A percentile compares a stretch with the other conserved stretches of the same genome.
Evolutionary conservation across 1,140 invertebrate species (phyloP).

Genomic region (Mizuhopecten yessoensis): DNA sequence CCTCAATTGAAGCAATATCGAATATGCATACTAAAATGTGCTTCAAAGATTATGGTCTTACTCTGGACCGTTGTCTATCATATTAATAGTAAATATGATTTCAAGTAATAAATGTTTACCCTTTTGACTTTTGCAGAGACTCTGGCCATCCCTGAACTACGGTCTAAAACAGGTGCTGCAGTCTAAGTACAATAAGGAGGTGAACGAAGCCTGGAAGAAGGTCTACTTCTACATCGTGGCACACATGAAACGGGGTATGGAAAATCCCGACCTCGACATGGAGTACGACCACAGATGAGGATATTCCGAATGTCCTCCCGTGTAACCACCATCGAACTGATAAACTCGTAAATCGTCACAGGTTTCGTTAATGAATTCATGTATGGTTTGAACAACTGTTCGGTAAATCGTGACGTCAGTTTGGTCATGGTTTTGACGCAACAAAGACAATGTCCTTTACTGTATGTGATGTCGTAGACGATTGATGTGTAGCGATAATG

Average conservation of each 20-base stretch:
- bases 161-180: constrained; percentile 73
- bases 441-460: background rate
- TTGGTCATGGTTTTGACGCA: background rate
- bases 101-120: too few species aligned
- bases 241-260: constrained; percentile 79
- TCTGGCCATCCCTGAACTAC: constrained; percentile 78
- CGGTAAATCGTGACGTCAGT: background rate
- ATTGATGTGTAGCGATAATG: background rate
- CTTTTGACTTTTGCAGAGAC: constrained; percentile 66
- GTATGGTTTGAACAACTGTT: background rate
- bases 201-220: constrained; percentile 76
- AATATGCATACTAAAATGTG: too few species aligned
- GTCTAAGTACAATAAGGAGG: constrained; percentile 75
- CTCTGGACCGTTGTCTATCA: too few species aligned
- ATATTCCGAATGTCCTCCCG: background rate
- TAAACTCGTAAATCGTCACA: background rate
- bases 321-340: background rate
- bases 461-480: background rate
- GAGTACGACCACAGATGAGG: constrained; percentile 55
- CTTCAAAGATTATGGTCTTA: too few species aligned
- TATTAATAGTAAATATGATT: too few species aligned
- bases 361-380: background rate
- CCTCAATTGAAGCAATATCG: too few species aligned
- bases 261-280: constrained; percentile 73
- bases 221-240: constrained; percentile 77